phyloP scores from a whole-genome alignment of 2,797 vertebrate species.

The Urocyon cinereoargenteus region DNA sequence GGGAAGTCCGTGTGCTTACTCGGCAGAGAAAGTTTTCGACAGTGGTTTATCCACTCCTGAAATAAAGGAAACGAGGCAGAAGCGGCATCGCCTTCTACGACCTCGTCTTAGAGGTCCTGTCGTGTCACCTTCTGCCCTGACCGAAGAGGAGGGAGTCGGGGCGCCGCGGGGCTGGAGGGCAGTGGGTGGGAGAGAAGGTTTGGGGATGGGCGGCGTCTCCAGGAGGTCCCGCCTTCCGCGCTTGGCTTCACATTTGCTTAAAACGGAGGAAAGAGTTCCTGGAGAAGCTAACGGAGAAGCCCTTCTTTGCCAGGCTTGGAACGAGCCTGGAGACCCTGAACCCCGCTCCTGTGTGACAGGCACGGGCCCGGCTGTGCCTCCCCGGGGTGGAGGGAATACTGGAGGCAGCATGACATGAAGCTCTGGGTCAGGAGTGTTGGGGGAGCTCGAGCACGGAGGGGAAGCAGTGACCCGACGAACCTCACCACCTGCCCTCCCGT shows the following conservation, averaged over 20 bases:
- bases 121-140: not conserved
- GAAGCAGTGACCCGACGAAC: not conserved
- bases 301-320: not conserved
- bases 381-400: not conserved
- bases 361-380: not conserved
- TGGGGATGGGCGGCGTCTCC: not conserved
- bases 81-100: not conserved
- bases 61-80: not conserved
- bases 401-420: not conserved
- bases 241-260: not conserved
- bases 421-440: not conserved
- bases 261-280: not conserved
- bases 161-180: not conserved
- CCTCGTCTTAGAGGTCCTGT: too few species aligned
- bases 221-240: not conserved
- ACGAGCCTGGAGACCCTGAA: not conserved
- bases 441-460: not conserved
- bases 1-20: too few species aligned
- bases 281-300: not conserved
- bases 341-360: not conserved
- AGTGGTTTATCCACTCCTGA: not conserved
- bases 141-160: not conserved
- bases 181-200: not conserved
- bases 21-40: not conserved
- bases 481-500: not conserved